A percentile compares a stretch with the other conserved stretches of the same genome.
These are phyloP conservation scores for Mylabris sibirica DNA, from an alignment of 2,888 invertebrate genomes.

Conservation along the genomic window DNA sequence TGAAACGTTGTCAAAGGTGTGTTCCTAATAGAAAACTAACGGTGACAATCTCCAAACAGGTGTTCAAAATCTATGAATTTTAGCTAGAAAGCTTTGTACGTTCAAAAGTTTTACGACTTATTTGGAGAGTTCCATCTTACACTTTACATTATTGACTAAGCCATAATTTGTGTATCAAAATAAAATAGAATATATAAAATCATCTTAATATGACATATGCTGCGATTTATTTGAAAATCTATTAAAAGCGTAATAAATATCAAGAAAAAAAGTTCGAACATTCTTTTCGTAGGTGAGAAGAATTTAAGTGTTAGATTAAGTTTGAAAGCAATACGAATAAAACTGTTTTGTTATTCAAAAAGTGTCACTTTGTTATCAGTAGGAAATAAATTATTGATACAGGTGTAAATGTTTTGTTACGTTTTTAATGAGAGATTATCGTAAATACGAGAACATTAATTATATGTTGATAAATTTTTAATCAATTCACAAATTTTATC, in stretches of 20 bases:
- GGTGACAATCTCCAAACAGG: constrained; percentile 22
- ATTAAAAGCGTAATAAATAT: no score
- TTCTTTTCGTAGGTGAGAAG: no score
- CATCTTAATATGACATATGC: no score
- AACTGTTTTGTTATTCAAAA: constrained; percentile 1
- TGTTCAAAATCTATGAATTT: constrained; percentile 22
- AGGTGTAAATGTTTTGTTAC: background rate
- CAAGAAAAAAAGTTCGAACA: no score
- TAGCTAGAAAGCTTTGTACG: background rate
- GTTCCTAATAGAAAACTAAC: constrained; percentile 21
- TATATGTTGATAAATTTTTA: background rate
- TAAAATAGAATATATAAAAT: no score
- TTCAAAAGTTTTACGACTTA: background rate
- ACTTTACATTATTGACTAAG: no score
- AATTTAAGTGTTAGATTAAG: background rate
- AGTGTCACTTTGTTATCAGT: background rate
- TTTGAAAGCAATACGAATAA: background rate
- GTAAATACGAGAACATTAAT: background rate
- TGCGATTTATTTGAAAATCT: no score
- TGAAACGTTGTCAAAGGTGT: constrained; percentile 25
- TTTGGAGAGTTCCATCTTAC: background rate
- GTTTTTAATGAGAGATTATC: background rate
- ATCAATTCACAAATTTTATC: background rate
- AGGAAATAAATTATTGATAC: constrained; percentile 4
- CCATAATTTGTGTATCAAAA: no score